Evolutionary conservation across 2,797 vertebrate genomes (phyloP).

Genomic region (Coregonus sp.): DNA sequence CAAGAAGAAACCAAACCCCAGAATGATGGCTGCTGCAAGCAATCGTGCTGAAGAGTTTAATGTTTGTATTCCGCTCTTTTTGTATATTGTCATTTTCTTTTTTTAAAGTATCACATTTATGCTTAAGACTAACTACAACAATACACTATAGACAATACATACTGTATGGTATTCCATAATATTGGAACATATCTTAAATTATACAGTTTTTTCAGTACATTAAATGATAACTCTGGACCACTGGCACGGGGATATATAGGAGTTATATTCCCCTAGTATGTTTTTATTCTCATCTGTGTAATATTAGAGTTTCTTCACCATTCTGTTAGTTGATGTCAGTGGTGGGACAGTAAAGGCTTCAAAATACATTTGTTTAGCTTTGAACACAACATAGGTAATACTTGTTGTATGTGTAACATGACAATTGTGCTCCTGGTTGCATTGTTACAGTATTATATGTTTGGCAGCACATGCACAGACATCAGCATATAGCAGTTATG

Average conservation of each 20-base stretch:
- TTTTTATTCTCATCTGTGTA: slow-evolving; percentile 46
- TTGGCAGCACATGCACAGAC: slow-evolving; percentile 80
- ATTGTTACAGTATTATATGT: slow-evolving; percentile 60
- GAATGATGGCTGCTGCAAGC: slow-evolving; percentile 58
- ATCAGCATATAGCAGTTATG: slow-evolving; percentile 55
- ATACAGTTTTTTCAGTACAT: slow-evolving; percentile 82
- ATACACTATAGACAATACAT: slow-evolving; percentile 75
- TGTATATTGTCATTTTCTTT: slow-evolving; percentile 53
- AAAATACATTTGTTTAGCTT: slow-evolving; percentile 53
- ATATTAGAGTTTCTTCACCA: slow-evolving; percentile 35
- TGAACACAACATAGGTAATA: slow-evolving; percentile 66
- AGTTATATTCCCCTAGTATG: slow-evolving; percentile 31
- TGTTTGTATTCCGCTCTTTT: slow-evolving; percentile 56
- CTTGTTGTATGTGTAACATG: slow-evolving; percentile 61
- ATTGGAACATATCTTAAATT: slow-evolving; percentile 82
- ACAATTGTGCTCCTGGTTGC: slow-evolving; percentile 77
- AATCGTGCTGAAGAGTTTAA: slow-evolving; percentile 56
- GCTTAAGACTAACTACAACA: slow-evolving; percentile 71
- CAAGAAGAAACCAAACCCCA: slow-evolving; percentile 49
- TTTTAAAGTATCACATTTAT: slow-evolving; percentile 63
- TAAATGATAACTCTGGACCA: slow-evolving; percentile 72
- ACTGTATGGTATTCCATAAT: slow-evolving; percentile 74
- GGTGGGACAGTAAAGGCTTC: slow-evolving; percentile 49
- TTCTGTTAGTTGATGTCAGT: slow-evolving; percentile 38
- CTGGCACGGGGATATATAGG: slow-evolving; percentile 68